phyloP scores from a whole-genome alignment of 1,140 invertebrate species.

The Uloborus diversus region DNA sequence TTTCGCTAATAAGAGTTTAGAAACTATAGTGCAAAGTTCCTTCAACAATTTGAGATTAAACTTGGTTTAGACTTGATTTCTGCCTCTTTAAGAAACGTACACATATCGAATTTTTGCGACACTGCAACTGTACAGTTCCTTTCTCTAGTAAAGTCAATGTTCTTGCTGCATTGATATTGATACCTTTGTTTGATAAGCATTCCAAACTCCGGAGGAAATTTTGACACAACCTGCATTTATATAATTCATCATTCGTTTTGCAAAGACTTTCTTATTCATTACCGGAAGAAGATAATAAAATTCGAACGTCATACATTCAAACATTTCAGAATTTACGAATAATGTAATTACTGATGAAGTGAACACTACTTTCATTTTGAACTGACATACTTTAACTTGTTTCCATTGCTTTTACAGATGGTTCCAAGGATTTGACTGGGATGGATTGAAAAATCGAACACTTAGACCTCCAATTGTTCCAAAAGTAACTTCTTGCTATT shows the following conservation, averaged over 20 bases:
- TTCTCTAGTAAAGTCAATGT: background rate
- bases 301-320: too few relatives aligned
- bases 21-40: too few relatives aligned
- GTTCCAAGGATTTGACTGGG: slow-evolving; percentile 99
- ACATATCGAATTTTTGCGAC: background rate
- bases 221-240: background rate
- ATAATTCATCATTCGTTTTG: background rate
- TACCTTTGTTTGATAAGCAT: background rate
- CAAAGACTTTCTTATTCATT: background rate
- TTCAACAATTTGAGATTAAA: too few relatives aligned
- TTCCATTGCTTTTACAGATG: slow-evolving; percentile 81
- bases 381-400: too few relatives aligned
- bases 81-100: background rate
- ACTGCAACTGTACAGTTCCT: too few relatives aligned
- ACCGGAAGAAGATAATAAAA: background rate
- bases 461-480: slow-evolving; percentile 93
- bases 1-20: too few relatives aligned
- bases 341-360: too few relatives aligned
- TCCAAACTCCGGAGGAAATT: too few relatives aligned
- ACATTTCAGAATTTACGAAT: too few relatives aligned
- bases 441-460: slow-evolving; percentile 87
- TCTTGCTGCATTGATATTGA: background rate
- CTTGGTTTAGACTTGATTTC: background rate
- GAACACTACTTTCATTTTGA: too few relatives aligned
- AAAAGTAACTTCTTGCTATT: too few relatives aligned